Evolutionary conservation across 2,797 vertebrate species (phyloP).

Genomic region (Garrulus glandarius): DNA sequence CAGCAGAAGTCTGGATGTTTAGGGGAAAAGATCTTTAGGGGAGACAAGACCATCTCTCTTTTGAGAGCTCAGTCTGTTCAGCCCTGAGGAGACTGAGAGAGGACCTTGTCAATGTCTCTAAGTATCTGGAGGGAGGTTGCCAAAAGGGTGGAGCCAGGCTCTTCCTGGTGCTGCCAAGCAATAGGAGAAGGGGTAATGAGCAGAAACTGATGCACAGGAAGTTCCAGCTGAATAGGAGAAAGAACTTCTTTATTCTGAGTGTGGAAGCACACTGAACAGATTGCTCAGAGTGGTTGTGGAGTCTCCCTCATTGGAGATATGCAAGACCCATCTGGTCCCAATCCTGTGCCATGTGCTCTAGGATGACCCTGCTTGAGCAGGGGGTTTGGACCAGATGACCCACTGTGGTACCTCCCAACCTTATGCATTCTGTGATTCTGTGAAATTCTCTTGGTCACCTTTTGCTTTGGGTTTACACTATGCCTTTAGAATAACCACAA

Average conservation of each 20-base stretch:
- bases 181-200: not conserved
- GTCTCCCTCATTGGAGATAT: not conserved
- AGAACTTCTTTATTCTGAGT: not conserved
- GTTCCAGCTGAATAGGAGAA: not conserved
- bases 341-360: not conserved
- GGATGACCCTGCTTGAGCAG: not conserved
- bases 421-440: not conserved
- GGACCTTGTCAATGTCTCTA: no score
- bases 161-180: not conserved
- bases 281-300: not conserved
- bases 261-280: fast-evolving
- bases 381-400: not conserved
- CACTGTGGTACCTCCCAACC: not conserved
- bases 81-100: not conserved
- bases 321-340: not conserved
- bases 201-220: not conserved
- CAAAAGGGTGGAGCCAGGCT: not conserved
- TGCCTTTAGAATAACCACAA: not conserved
- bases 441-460: not conserved
- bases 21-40: not conserved
- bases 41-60: not conserved
- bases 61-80: not conserved
- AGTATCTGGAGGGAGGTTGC: not conserved
- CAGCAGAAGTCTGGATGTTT: not conserved
- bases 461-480: not conserved